Evolutionary conservation across 2,113 vertebrate species (phyloP).

Genomic region (Sylvietta virens): DNA sequence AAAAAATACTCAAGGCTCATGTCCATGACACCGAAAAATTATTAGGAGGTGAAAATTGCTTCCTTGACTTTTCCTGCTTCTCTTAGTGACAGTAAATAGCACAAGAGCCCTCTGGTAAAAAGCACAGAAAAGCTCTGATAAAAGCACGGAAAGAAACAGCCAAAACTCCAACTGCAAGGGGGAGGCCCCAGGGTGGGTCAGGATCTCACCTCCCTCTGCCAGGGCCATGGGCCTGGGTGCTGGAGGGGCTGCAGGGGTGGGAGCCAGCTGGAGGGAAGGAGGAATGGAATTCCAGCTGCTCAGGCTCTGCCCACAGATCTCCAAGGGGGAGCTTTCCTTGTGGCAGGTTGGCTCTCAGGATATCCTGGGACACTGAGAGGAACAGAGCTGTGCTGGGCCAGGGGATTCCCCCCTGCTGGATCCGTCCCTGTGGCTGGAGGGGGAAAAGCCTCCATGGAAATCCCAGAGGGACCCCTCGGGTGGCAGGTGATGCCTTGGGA

Average conservation of each 20-base stretch:
- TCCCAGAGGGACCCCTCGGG: neutral
- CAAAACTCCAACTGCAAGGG: neutral
- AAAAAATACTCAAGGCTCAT: neutral
- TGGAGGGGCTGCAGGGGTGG: neutral
- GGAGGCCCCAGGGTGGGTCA: too few relatives aligned
- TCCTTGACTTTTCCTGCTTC: neutral
- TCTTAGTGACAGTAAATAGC: neutral
- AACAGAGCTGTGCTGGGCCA: neutral
- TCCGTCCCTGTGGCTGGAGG: neutral
- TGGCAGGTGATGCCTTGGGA: too few relatives aligned
- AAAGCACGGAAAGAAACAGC: neutral
- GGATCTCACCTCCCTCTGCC: neutral
- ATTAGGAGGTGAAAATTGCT: conserved; percentile 13
- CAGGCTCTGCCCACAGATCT: neutral
- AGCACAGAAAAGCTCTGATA: neutral
- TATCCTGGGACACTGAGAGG: neutral
- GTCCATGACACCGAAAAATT: neutral
- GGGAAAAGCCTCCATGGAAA: neutral
- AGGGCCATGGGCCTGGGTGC: neutral
- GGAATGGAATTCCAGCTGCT: neutral
- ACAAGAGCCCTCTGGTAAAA: neutral
- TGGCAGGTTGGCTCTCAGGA: neutral
- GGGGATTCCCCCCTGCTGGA: neutral
- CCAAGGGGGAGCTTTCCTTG: neutral
- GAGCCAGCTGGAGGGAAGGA: neutral